A percentile compares a stretch with the other conserved stretches of the same genome.
These are phyloP conservation scores for Cydia amplana DNA, from an alignment of 1,140 invertebrate genomes.

Conservation along the genomic window DNA sequence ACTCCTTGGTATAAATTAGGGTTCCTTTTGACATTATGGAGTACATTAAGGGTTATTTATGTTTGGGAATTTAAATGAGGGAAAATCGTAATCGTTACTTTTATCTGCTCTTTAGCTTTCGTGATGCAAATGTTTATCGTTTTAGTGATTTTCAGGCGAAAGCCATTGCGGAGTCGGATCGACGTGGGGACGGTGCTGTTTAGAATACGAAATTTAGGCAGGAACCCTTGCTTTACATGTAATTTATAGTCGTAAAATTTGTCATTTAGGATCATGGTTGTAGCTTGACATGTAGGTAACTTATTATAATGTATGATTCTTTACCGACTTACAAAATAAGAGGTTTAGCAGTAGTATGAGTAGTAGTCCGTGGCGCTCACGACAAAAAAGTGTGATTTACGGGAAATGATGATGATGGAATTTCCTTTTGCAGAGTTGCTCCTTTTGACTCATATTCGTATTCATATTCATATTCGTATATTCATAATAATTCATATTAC, in stretches of 20 bases:
- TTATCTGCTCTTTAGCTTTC: constrained; percentile 4
- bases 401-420: no score
- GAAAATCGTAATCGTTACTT: constrained; percentile 29
- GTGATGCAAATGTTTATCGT: constrained; percentile 22
- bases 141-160: not conserved
- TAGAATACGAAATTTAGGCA: not conserved
- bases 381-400: no score
- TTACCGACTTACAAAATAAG: not conserved
- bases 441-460: no score
- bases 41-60: constrained; percentile 24
- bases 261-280: no score
- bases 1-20: constrained; percentile 42
- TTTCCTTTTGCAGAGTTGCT: no score
- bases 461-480: no score
- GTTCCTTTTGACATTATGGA: constrained; percentile 34
- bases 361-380: no score
- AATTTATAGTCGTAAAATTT: not conserved
- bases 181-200: not conserved
- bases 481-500: no score
- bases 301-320: no score
- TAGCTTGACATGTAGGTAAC: no score
- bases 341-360: not conserved
- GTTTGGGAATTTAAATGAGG: constrained; percentile 28
- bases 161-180: no score
- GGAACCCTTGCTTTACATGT: not conserved